Evolutionary conservation across 2,797 vertebrate genomes (phyloP), one percentile per base, ranked within the genome.

Genomic region (Furcifer pardalis): DNA sequence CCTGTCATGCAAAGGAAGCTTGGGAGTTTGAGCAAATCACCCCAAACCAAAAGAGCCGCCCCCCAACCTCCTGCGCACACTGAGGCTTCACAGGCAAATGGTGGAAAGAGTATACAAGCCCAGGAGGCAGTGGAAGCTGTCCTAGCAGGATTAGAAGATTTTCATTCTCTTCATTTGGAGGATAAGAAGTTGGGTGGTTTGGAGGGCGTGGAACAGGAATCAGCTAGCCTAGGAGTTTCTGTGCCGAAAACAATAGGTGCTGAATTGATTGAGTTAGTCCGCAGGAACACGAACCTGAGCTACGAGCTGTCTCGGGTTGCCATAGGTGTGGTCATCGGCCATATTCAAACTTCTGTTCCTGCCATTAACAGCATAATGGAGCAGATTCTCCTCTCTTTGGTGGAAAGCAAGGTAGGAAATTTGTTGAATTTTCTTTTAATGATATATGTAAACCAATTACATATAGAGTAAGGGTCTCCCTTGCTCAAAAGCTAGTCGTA

Each of bases 291-390:
- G 0, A 95, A 96, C 84, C 94, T 99, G 88, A 99, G 98, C 94
- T 98, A 99, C 2, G 97, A 99, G 93, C 95, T 99, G 82, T 99
- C 98, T 1, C 97, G 99, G 0, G 97, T 99, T 19, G 98, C 98
- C 9, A 98, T 99, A 0, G 99, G 97, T 0, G 96, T 99, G 27
- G 96, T 99, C 76, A 97, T 98, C 1, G 98, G 98, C 21, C 99
- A 99, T 87, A 97, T 99, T 93, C 98, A 99, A 96, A 96, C 92
- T 69, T 94, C 96, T 0, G 7, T 99, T 65, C 98, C 98, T 0
- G 96, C 95, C 46, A 96, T 96, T 59, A 95, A 96, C 42, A 89
- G 95, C 2, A 91, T 97, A 84, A 94, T 99, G 97, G 99, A 99
- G 92, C 97, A 97, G 86, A 97, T 99, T 88, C 97, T 99, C 84